Conservation (phyloP, 1,140 invertebrate genomes). For the Caenorhabditis briggsae region DNA sequence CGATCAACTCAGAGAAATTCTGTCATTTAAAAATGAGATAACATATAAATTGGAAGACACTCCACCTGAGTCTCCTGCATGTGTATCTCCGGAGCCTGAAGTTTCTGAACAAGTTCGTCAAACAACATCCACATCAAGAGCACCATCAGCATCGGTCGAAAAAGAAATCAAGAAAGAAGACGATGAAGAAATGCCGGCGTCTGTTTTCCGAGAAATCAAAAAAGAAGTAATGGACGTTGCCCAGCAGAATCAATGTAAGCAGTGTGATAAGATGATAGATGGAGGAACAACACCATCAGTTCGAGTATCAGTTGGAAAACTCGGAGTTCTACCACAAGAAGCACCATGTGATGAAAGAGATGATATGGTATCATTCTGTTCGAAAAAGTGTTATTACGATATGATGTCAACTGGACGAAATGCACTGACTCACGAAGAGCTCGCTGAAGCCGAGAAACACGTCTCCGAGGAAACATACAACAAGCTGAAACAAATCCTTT, state of each 20-base stretch:
- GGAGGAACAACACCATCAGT: background rate
- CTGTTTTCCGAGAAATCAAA: conserved; percentile 14
- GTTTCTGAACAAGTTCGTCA: background rate
- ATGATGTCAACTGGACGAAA: conserved; percentile 76
- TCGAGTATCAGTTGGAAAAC: background rate
- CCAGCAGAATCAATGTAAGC: background rate
- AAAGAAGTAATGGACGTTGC: background rate
- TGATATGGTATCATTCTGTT: conserved; percentile 74
- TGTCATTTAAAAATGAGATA: background rate
- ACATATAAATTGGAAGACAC: conserved; percentile 22
- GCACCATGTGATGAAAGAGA: conserved; percentile 70
- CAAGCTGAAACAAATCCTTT: conserved; percentile 79
- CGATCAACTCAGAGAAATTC: background rate
- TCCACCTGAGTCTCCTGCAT: background rate
- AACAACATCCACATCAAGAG: conserved; percentile 16
- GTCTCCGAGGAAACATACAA: conserved; percentile 78
- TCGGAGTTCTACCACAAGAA: background rate
- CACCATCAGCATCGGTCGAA: conserved; percentile 1
- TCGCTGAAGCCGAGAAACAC: conserved; percentile 75
- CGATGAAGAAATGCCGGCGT: conserved; percentile 53
- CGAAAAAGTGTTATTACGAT: conserved; percentile 74
- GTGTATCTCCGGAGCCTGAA: background rate
- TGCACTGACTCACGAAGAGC: conserved; percentile 79
- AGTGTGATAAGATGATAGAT: background rate
- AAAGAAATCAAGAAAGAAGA: conserved; percentile 48